These are phyloP conservation scores for Tipula confusa DNA, from an alignment of 2,888 invertebrate species.

Conservation along the genomic window DNA sequence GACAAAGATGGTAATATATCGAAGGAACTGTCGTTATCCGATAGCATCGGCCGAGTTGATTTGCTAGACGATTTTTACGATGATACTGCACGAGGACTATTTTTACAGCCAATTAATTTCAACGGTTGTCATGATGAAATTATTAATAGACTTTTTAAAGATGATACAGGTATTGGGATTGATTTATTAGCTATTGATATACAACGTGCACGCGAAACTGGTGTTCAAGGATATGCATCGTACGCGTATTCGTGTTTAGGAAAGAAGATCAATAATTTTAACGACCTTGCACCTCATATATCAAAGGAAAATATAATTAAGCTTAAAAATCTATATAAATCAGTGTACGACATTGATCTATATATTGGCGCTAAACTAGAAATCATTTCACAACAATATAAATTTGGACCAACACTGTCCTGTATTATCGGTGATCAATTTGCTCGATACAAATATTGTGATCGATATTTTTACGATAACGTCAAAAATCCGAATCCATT, in stretches of 20 bases:
- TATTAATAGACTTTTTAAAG: background rate
- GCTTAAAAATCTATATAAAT: constrained; percentile 44
- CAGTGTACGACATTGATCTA: constrained; percentile 62
- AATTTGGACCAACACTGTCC: constrained; percentile 67
- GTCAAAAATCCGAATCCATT: constrained; percentile 39
- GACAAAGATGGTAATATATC: constrained; percentile 39
- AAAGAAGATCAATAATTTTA: constrained; percentile 55
- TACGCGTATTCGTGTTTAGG: constrained; percentile 68
- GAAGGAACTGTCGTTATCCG: constrained; percentile 27
- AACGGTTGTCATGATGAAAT: constrained; percentile 33
- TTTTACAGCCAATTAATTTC: constrained; percentile 48
- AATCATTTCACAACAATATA: constrained; percentile 55
- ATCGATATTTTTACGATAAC: constrained; percentile 71
- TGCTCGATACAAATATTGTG: constrained; percentile 58
- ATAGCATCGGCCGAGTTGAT: constrained; percentile 29
- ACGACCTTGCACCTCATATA: constrained; percentile 58
- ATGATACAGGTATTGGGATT: constrained; percentile 49
- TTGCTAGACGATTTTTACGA: constrained; percentile 49
- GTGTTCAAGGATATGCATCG: constrained; percentile 64
- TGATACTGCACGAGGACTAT: constrained; percentile 54
- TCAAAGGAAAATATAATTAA: constrained; percentile 53
- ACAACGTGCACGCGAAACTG: constrained; percentile 68
- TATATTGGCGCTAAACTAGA: constrained; percentile 71
- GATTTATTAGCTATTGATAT: constrained; percentile 68
- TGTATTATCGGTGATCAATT: constrained; percentile 72